These are phyloP conservation scores for Cyaniris semiargus DNA, from an alignment of 2,888 invertebrate genomes.

Conservation along the genomic window DNA sequence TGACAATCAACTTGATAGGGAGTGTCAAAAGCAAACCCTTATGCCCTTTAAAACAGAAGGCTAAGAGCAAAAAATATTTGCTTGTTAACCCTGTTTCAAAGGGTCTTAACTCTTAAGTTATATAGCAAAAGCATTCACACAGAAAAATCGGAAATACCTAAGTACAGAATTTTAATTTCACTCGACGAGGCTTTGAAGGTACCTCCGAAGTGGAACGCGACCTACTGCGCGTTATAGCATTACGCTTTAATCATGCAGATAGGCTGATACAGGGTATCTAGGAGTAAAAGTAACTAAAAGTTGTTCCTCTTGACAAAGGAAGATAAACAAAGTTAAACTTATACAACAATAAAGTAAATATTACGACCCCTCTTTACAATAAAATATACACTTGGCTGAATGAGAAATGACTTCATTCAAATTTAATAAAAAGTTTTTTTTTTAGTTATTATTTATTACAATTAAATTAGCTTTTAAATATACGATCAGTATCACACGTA, in stretches of 20 bases:
- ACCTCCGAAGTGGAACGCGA: slow-evolving; percentile 11
- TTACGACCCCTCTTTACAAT: no score
- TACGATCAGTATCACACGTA: no score
- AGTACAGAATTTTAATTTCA: slow-evolving; percentile 13
- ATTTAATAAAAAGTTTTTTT: no score
- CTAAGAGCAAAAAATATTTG: background rate
- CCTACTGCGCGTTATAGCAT: background rate
- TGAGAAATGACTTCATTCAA: no score
- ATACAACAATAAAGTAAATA: no score
- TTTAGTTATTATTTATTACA: no score
- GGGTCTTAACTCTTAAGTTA: background rate
- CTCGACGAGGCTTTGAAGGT: slow-evolving; percentile 1
- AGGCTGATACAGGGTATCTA: background rate
- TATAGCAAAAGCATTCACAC: background rate
- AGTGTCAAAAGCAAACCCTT: background rate
- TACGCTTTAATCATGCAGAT: background rate
- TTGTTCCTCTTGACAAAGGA: no score
- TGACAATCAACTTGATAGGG: no score
- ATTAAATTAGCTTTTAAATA: no score
- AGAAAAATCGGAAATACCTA: slow-evolving; percentile 15
- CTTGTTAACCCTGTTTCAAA: background rate
- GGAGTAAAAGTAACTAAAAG: background rate
- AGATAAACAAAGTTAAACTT: no score
- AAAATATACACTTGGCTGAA: no score
- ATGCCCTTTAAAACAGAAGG: background rate